phyloP scores from a whole-genome alignment of 2,888 invertebrate species.

The Troides aeacus region DNA sequence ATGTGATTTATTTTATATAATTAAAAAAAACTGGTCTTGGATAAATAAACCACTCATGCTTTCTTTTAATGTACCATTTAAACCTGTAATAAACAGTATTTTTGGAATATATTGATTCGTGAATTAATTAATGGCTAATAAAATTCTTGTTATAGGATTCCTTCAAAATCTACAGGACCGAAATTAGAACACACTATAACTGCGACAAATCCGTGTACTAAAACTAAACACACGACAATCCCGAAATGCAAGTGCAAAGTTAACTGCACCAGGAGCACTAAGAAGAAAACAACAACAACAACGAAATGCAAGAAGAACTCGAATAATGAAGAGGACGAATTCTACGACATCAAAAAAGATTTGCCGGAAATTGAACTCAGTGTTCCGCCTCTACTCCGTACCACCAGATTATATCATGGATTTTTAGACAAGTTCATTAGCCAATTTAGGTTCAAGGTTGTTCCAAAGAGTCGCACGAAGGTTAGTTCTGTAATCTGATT shows the following conservation, averaged over 20 bases:
- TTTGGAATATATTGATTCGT: too few relatives aligned
- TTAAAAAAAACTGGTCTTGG: too few relatives aligned
- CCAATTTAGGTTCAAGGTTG: slow-evolving; percentile 21
- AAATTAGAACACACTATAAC: background rate
- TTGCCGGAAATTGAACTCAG: slow-evolving; percentile 13
- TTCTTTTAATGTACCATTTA: too few relatives aligned
- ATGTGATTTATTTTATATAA: too few relatives aligned
- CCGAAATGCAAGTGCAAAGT: background rate
- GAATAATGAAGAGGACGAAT: background rate
- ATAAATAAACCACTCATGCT: too few relatives aligned
- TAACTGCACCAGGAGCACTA: background rate
- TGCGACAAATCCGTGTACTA: background rate
- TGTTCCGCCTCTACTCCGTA: slow-evolving; percentile 7
- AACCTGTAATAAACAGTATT: too few relatives aligned
- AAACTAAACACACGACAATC: background rate
- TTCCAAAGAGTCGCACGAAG: slow-evolving; percentile 9
- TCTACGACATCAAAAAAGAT: slow-evolving; percentile 21
- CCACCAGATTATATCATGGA: background rate
- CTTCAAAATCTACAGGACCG: background rate
- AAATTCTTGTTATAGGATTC: background rate
- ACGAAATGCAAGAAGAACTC: background rate
- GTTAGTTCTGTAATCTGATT: slow-evolving; percentile 5
- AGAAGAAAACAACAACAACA: background rate
- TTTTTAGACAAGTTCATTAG: slow-evolving; percentile 22
- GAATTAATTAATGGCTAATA: background rate